Conservation (phyloP, 2,113 vertebrate genomes). For the Oryzias celebensis region DNA sequence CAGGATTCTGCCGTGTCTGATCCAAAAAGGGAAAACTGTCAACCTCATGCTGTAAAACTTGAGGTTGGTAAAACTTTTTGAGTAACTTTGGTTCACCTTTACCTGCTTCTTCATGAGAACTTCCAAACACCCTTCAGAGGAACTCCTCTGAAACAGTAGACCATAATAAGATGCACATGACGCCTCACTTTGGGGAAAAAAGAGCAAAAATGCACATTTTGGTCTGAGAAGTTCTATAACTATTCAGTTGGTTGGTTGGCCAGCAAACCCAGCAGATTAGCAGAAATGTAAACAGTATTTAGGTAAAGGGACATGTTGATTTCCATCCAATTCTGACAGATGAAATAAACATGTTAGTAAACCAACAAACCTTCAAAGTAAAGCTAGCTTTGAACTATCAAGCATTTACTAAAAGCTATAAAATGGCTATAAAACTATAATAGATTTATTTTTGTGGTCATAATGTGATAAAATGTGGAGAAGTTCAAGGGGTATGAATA, state of each 20-base stretch:
- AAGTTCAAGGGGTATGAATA: too few species aligned
- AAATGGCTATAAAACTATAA: too few species aligned
- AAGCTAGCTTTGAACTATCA: too few species aligned
- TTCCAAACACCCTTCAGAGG: conserved; percentile 20
- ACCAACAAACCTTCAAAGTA: not conserved
- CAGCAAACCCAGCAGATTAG: conserved; percentile 47
- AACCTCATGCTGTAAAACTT: too few species aligned
- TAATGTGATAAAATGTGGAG: too few species aligned
- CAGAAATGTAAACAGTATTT: conserved; percentile 53
- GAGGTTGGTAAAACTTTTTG: too few species aligned
- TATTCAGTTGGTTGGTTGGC: conserved; percentile 52
- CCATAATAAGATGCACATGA: conserved; percentile 54
- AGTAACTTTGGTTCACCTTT: not conserved
- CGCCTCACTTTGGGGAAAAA: conserved; percentile 42
- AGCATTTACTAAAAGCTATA: too few species aligned
- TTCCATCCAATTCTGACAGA: conserved; percentile 57
- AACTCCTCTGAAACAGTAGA: conserved; percentile 48
- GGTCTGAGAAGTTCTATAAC: conserved; percentile 59
- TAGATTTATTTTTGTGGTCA: too few species aligned
- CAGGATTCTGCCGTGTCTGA: too few species aligned
- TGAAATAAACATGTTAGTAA: conserved; percentile 51
- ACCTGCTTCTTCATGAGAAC: too few species aligned
- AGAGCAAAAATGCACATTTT: conserved; percentile 65
- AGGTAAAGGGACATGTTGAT: conserved; percentile 54
- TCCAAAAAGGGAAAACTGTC: too few species aligned